Base-by-base conservation (phyloP, 2,888 invertebrate species). In the Metellina segmentata region DNA sequence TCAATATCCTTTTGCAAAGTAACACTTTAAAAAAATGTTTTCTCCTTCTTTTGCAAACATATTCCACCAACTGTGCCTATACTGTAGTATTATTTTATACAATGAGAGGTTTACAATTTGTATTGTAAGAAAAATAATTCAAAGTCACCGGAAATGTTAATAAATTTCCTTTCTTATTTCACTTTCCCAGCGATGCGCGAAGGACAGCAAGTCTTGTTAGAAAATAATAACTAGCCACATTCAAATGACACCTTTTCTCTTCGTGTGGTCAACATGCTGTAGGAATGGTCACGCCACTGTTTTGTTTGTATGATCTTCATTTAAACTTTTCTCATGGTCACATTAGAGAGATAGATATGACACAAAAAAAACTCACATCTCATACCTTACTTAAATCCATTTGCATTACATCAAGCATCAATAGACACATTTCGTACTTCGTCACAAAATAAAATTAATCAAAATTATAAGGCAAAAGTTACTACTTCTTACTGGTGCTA, bases 111-210 rank as follows among this genome's bases (percentile, higher is more conserved):
- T 75, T 48, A 61, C 74, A 53, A 72, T 82, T 72, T 20, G 20
- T 72, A 71, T 82, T 74, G 74, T 34, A 49, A 48, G 48, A 53
- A 9, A 74, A 20, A 48, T 52, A 74, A 20, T 61, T 75, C 53
- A 74, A 85, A 72, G 82, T 71, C 72, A 51, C 51, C 52, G 82
- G 82, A 82, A 85, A 85, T 75, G 74, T 85, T 53, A 16, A 49
- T 69, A 48, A 75, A 75, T 61, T 75, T 85, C 75, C 34, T 85
- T 85, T 53, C 53, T 34, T 61, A 9, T 85, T 85, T 71, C 70
- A 34, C 34, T 79, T n/a, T n/a, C 70, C 16, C 79, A 87, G 51
- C 53, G 52, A 48, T 71, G 87, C 87, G 78, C 79, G 79, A 87
- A 87, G 87, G 79, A 85, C 85, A 49, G n/a, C 71, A 16, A 61